Conservation (phyloP, 2,888 invertebrate species). For the Lymantria monacha region DNA sequence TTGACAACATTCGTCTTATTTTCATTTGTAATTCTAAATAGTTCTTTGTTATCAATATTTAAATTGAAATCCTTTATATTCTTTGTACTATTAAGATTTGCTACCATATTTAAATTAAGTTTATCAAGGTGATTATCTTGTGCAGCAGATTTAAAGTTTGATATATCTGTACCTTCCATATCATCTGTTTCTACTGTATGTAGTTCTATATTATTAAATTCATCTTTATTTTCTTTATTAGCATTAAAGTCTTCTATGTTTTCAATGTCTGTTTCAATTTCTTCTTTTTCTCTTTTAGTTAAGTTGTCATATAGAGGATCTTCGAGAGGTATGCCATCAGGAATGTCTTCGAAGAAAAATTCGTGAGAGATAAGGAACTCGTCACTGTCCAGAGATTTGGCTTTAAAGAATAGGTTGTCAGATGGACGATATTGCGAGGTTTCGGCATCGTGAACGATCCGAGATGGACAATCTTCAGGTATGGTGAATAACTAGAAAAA, state of each 20-base stretch:
- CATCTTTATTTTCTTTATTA: neutral
- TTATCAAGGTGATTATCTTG: neutral
- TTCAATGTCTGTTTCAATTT: slow-evolving; percentile 6
- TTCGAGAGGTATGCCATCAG: slow-evolving; percentile 68
- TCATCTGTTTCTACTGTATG: neutral
- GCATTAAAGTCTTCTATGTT: neutral
- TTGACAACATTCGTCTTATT: neutral
- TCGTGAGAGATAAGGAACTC: slow-evolving; percentile 65
- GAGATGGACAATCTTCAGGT: slow-evolving; percentile 69
- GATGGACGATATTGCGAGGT: slow-evolving; percentile 46
- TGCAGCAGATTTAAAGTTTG: neutral
- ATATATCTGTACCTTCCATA: neutral
- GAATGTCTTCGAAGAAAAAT: slow-evolving; percentile 65
- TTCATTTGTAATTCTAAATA: neutral
- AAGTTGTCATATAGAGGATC: slow-evolving; percentile 67
- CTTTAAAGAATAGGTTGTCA: slow-evolving; percentile 64
- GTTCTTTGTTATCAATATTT: neutral
- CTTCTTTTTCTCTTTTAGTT: slow-evolving; percentile 31
- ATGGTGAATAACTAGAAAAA: slow-evolving; percentile 65
- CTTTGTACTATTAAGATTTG: neutral
- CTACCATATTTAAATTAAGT: slow-evolving; percentile 1
- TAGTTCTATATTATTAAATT: neutral
- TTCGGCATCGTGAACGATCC: slow-evolving; percentile 42
- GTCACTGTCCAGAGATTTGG: slow-evolving; percentile 52
- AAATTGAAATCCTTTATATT: neutral